These are phyloP conservation scores for Drosophila varians DNA, from an alignment of 1,140 invertebrate genomes.

Conservation along the genomic window DNA sequence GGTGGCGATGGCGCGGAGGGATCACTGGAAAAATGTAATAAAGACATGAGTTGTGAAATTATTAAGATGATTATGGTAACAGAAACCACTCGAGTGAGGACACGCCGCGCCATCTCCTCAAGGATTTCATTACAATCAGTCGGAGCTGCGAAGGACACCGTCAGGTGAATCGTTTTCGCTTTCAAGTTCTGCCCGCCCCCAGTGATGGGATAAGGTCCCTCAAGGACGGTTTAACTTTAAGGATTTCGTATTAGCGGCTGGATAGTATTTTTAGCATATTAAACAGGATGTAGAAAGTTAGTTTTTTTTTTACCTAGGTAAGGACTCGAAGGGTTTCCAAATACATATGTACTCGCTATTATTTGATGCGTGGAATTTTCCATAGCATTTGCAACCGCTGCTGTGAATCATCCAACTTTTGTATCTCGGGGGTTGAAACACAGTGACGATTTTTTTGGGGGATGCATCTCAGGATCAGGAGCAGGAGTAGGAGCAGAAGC, in stretches of 20 bases:
- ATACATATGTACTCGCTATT: slow-evolving; percentile 2
- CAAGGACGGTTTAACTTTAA: neutral
- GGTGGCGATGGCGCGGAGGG: neutral
- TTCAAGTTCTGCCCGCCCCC: neutral
- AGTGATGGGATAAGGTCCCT: neutral
- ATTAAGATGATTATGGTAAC: slow-evolving; percentile 74
- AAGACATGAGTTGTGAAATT: slow-evolving; percentile 76
- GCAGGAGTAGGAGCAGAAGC: too few species aligned
- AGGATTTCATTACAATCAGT: slow-evolving; percentile 36
- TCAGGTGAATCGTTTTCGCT: slow-evolving; percentile 12
- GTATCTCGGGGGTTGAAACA: slow-evolving; percentile 47
- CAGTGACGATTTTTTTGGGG: slow-evolving; percentile 52
- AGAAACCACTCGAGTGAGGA: slow-evolving; percentile 40
- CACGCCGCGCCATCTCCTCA: neutral
- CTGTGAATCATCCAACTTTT: slow-evolving; percentile 11
- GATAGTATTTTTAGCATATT: too few species aligned
- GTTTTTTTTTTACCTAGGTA: neutral
- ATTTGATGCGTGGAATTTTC: slow-evolving; percentile 66
- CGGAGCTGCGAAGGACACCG: slow-evolving; percentile 22
- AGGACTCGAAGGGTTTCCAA: neutral
- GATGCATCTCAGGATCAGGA: slow-evolving; percentile 59
- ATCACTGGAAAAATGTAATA: slow-evolving; percentile 63
- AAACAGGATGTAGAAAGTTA: neutral
- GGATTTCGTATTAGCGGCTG: neutral
- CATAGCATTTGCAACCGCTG: slow-evolving; percentile 46